phyloP scores from a whole-genome alignment of 92 coral and sea anemone genomes.

The Heteractis magnifica region DNA sequence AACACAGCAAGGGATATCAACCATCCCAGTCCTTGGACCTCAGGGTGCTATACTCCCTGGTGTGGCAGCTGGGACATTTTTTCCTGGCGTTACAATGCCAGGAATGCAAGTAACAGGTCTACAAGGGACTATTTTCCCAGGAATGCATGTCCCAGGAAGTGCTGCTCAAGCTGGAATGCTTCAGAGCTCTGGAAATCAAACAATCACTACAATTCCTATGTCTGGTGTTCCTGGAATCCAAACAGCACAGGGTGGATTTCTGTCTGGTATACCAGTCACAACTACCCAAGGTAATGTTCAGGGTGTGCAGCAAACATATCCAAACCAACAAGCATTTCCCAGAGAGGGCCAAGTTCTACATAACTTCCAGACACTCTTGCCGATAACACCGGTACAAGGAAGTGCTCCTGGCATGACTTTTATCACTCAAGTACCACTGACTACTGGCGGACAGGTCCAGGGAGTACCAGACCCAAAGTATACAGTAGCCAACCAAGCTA shows the following conservation, averaged over 20 bases:
- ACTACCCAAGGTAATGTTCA: constrained; percentile 57
- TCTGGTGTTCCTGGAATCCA: constrained; percentile 68
- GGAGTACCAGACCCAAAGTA: constrained; percentile 69
- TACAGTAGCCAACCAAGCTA: constrained; percentile 68
- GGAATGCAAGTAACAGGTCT: constrained; percentile 58
- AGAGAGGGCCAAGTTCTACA: constrained; percentile 87
- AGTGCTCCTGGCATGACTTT: constrained; percentile 73
- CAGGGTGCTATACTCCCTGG: constrained; percentile 61
- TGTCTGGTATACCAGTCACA: constrained; percentile 70
- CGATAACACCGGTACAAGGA: constrained; percentile 82
- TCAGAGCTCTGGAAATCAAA: constrained; percentile 39
- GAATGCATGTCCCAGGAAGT: constrained; percentile 52
- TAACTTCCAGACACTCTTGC: constrained; percentile 82
- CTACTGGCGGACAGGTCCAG: constrained; percentile 56
- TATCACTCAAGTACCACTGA: constrained; percentile 66
- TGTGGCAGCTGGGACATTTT: constrained; percentile 65
- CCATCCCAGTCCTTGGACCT: constrained; percentile 57
- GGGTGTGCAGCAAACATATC: constrained; percentile 59
- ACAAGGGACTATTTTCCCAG: constrained; percentile 48
- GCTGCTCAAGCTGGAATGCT: constrained; percentile 43
- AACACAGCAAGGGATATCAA: constrained; percentile 39
- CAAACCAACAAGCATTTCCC: constrained; percentile 56
- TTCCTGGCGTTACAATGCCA: constrained; percentile 62
- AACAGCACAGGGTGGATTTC: constrained; percentile 64
- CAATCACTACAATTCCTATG: constrained; percentile 65